Conservation (phyloP, 2,797 vertebrate genomes). For the Anas flavirostris region DNA sequence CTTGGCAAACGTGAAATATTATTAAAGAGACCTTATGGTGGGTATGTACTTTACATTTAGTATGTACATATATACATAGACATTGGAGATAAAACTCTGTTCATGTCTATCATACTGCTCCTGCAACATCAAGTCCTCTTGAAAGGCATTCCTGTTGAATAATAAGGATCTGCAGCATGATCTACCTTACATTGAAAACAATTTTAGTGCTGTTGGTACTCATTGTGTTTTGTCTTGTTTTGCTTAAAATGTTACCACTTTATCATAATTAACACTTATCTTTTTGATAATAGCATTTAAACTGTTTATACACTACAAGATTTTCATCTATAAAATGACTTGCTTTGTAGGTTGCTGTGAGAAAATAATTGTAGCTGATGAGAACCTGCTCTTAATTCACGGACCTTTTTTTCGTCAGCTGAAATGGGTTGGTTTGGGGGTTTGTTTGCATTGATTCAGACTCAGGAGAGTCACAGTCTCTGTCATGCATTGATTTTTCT, state of each 20-base stretch:
- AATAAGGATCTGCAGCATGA: neutral
- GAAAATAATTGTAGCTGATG: neutral
- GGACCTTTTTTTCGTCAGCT: neutral
- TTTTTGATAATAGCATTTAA: neutral
- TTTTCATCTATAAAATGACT: neutral
- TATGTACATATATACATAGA: neutral
- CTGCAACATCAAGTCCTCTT: neutral
- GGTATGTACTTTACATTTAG: neutral
- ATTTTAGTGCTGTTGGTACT: neutral
- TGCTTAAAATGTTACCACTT: neutral
- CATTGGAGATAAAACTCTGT: neutral
- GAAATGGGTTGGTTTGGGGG: neutral
- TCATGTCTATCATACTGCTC: neutral
- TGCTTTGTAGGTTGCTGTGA: neutral
- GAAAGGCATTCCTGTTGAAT: neutral
- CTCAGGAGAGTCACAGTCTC: neutral
- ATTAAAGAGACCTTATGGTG: neutral
- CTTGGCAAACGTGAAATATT: neutral
- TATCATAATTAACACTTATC: neutral
- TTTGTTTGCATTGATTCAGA: conserved; percentile 3
- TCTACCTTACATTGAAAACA: neutral
- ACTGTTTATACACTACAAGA: neutral
- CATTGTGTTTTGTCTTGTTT: neutral
- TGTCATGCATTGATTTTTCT: neutral
- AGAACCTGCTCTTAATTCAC: neutral